Percentiles rank a stretch among this genome's conserved stretches.
Evolutionary conservation across 2,113 vertebrate species (phyloP).

Genomic region (Psammodynastes pulverulentus): DNA sequence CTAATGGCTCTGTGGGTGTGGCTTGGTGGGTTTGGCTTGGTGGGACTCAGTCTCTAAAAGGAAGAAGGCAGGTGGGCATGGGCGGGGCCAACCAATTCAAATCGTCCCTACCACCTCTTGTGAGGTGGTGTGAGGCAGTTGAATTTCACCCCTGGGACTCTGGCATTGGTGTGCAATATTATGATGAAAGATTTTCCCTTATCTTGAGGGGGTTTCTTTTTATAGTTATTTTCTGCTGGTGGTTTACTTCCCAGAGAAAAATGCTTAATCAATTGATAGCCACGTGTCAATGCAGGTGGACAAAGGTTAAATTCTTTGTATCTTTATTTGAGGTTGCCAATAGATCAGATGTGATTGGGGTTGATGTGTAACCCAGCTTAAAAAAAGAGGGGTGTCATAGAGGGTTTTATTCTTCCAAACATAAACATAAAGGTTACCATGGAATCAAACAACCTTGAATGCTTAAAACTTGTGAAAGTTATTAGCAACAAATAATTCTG

Average conservation of each 20-base stretch:
- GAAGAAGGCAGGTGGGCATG: too few relatives aligned
- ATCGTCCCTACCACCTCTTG: too few relatives aligned
- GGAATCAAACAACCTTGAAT: neutral
- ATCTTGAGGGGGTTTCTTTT: neutral
- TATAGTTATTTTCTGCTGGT: neutral
- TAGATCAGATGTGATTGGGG: neutral
- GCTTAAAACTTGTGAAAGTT: neutral
- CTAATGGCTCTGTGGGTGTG: too few relatives aligned
- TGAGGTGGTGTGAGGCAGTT: too few relatives aligned
- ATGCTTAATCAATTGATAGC: neutral
- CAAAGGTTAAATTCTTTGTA: neutral
- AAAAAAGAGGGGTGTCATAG: neutral
- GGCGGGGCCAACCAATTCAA: too few relatives aligned
- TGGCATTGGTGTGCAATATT: neutral
- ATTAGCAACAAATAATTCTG: neutral
- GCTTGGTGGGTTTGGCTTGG: too few relatives aligned
- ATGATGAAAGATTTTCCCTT: neutral
- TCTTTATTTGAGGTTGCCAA: neutral
- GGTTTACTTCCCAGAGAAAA: neutral
- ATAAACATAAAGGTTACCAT: neutral
- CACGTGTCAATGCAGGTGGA: neutral
- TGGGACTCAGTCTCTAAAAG: too few relatives aligned
- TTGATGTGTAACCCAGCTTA: neutral
- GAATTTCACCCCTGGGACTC: too few relatives aligned
- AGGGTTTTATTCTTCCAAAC: neutral